Evolutionary conservation across 2,797 vertebrate genomes (phyloP), one percentile per base, ranked within the genome.

Genomic region (Sebastes umbrosus): DNA sequence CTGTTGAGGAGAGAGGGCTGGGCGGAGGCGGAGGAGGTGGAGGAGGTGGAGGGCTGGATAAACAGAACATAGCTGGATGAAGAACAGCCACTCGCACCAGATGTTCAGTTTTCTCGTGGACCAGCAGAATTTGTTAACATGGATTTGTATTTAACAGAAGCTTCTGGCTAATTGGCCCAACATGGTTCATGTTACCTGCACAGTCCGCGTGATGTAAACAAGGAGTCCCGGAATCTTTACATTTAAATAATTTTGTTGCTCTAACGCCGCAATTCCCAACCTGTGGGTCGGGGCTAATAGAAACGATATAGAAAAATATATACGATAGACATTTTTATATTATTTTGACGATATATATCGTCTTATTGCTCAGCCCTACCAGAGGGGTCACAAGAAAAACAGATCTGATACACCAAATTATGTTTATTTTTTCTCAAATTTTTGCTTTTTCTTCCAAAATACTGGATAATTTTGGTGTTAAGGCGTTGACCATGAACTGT

Each of bases 51-150:
- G 54, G 29, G 31, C 62, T 73, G 82, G 82, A 85, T 84, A 84
- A 91, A 90, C 79, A 82, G 54, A 83, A 55, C 83, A 75, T 52
- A 60, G 79, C 75, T 70, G 52, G 74, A 83, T 50, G 76, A 65
- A 71, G 68, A 79, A 16, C 70, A 74, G 73, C 79, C 74, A 52
- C 82, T 78, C 29, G 66, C 34, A 55, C 25, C 92, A 92, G 90
- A 93, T 93, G 92, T 90, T 89, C 63, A 7, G 8, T 73, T 75
- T 79, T 73, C 77, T 39, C 14, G 57, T 36, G 69, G 77, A 86
- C 70, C 69, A 66, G 86, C 62, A 73, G 72, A 39, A 73, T 80
- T 73, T 75, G 78, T 83, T 46, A 36, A 76, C 69, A 34, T 34
- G 39, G 24, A 46, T 66, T 73, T 67, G 43, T 32, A 52, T 63